These are phyloP conservation scores for Brachyalestes nurse DNA, from an alignment of 2,797 vertebrate species.

Conservation along the genomic window DNA sequence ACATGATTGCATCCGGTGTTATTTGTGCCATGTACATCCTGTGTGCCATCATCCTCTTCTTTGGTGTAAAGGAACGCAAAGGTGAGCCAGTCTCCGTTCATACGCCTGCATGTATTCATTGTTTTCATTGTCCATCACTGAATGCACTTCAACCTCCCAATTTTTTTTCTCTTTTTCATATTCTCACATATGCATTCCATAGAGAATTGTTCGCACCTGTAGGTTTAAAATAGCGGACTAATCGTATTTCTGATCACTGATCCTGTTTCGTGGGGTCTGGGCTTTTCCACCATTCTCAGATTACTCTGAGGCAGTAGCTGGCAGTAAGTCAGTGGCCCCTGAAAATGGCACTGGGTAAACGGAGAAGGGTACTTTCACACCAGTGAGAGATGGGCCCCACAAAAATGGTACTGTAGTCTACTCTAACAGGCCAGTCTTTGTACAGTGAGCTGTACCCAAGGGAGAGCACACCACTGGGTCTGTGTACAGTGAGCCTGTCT, in stretches of 20 bases:
- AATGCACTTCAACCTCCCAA: not conserved
- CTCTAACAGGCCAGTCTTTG: constrained; percentile 34
- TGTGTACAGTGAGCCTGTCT: not conserved
- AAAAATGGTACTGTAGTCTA: constrained; percentile 17
- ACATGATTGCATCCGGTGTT: constrained; percentile 88
- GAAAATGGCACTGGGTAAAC: constrained; percentile 26
- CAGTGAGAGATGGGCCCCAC: not conserved
- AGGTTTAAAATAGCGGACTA: not conserved
- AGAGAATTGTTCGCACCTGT: not conserved
- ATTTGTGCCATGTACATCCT: constrained; percentile 88
- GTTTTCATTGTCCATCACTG: not conserved
- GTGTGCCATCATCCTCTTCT: constrained; percentile 82
- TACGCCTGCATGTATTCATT: not conserved
- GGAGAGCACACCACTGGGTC: constrained; percentile 1
- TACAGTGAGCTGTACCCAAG: constrained; percentile 11
- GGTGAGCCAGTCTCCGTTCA: constrained; percentile 71
- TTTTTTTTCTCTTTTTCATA: not conserved
- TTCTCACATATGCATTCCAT: not conserved
- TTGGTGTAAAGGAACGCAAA: constrained; percentile 88
- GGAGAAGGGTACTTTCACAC: constrained; percentile 19
- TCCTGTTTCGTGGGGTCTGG: not conserved
- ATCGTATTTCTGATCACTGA: not conserved
- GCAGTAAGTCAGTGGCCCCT: not conserved
- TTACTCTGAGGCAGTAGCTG: constrained; percentile 40
- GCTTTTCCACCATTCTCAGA: constrained; percentile 38